Conservation (phyloP, 2,888 invertebrate species). For the Latheticus oryzae region DNA sequence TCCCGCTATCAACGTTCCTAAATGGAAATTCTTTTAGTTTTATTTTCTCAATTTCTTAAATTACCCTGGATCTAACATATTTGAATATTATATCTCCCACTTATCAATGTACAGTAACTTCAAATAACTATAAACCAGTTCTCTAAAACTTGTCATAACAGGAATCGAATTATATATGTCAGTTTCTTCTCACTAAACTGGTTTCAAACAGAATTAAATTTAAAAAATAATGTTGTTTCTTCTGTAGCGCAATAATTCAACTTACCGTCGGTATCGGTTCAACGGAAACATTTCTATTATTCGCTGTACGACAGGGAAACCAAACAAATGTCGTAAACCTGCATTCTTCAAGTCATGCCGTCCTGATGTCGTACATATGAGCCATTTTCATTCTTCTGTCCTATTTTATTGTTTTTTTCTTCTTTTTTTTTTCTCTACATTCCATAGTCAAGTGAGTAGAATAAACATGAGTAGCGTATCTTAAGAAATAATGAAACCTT, state of each 20-base stretch:
- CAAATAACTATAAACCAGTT: no score
- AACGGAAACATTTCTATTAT: slow-evolving; percentile 24
- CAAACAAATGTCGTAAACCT: slow-evolving; percentile 32
- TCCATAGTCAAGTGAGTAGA: slow-evolving; percentile 26
- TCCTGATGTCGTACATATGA: slow-evolving; percentile 31
- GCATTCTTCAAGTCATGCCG: slow-evolving; percentile 29
- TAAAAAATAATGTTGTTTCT: no score
- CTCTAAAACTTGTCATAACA: no score
- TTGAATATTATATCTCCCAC: no score
- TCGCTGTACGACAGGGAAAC: slow-evolving; percentile 18
- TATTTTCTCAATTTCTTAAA: slow-evolving; percentile 7
- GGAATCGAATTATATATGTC: no score
- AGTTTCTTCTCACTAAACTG: no score
- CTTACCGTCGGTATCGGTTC: slow-evolving; percentile 10
- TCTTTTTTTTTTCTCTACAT: slow-evolving; percentile 4
- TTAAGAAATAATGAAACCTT: slow-evolving; percentile 13
- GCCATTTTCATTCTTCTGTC: slow-evolving; percentile 21
- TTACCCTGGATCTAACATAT: no score
- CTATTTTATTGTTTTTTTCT: slow-evolving; percentile 29
- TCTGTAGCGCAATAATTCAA: slow-evolving; percentile 19
- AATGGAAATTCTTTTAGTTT: slow-evolving; percentile 3
- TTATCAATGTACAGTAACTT: no score
- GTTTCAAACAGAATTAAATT: background rate
- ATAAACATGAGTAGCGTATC: slow-evolving; percentile 21
- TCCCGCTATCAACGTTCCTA: no score